A percentile compares a stretch with the other conserved stretches of the same genome.
Evolutionary conservation across 2,113 vertebrate species (phyloP).

Genomic region (Tetraodon nigroviridis): DNA sequence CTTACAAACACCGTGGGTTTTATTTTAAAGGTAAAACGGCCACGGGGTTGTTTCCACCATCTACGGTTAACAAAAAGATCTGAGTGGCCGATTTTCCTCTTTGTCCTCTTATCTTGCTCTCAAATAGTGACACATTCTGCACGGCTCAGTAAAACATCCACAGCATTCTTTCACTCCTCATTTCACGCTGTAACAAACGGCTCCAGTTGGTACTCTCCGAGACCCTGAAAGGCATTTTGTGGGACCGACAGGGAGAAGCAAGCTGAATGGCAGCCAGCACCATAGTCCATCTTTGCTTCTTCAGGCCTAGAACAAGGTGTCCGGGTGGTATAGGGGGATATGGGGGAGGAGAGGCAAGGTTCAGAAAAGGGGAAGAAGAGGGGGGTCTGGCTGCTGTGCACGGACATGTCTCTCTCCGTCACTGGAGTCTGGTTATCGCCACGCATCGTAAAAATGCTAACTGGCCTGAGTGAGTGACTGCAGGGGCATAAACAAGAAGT

Average conservation of each 20-base stretch:
- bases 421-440: constrained; percentile 21
- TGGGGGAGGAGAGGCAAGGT: not conserved
- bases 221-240: constrained; percentile 82
- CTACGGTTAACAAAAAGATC: constrained; percentile 44
- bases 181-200: constrained; percentile 85
- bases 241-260: constrained; percentile 69
- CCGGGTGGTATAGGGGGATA: constrained; percentile 6
- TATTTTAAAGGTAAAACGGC: constrained; percentile 48
- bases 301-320: constrained; percentile 38
- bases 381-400: constrained; percentile 7
- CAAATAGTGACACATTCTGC: constrained; percentile 72
- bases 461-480: constrained; percentile 46
- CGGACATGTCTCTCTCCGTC: constrained; percentile 23
- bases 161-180: constrained; percentile 78
- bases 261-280: constrained; percentile 74
- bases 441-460: constrained; percentile 41
- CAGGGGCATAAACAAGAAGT: constrained; percentile 50
- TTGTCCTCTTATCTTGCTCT: constrained; percentile 70
- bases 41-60: constrained; percentile 34
- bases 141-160: constrained; percentile 77
- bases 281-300: constrained; percentile 69
- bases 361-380: not conserved
- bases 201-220: constrained; percentile 77
- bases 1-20: constrained; percentile 49
- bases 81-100: constrained; percentile 63